These are phyloP conservation scores for Pelecanus crispus DNA, from an alignment of 2,113 vertebrate species.

Conservation along the genomic window DNA sequence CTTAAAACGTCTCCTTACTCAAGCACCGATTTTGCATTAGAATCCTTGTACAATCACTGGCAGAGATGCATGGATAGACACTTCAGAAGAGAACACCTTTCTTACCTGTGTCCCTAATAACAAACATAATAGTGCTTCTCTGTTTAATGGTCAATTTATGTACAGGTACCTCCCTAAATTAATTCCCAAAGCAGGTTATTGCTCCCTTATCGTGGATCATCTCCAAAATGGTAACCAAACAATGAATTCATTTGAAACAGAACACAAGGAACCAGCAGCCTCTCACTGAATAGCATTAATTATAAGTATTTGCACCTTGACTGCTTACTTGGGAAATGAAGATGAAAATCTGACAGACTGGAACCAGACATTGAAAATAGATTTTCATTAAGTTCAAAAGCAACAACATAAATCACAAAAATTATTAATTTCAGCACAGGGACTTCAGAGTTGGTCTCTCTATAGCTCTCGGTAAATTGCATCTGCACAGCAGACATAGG, in stretches of 20 bases:
- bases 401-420: conserved; percentile 51
- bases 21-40: neutral
- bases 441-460: neutral
- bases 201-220: neutral
- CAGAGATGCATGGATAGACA: neutral
- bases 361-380: conserved; percentile 52
- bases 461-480: neutral
- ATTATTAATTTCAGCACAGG: conserved; percentile 19
- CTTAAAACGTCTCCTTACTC: neutral
- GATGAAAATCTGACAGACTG: conserved; percentile 39
- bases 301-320: conserved; percentile 54
- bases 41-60: accelerated
- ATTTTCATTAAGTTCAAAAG: conserved; percentile 59
- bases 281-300: conserved; percentile 30
- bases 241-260: neutral
- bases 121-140: neutral
- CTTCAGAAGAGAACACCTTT: neutral
- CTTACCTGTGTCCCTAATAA: neutral
- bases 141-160: neutral
- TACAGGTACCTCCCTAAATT: conserved; percentile 46
- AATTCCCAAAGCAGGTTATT: conserved; percentile 47
- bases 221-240: conserved; percentile 22
- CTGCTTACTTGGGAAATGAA: conserved; percentile 52
- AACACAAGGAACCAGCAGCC: neutral
- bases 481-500: neutral